Evolutionary conservation across 1,140 invertebrate genomes (phyloP), one percentile per base, ranked within the genome.

Genomic region (Acarapis woodi): DNA sequence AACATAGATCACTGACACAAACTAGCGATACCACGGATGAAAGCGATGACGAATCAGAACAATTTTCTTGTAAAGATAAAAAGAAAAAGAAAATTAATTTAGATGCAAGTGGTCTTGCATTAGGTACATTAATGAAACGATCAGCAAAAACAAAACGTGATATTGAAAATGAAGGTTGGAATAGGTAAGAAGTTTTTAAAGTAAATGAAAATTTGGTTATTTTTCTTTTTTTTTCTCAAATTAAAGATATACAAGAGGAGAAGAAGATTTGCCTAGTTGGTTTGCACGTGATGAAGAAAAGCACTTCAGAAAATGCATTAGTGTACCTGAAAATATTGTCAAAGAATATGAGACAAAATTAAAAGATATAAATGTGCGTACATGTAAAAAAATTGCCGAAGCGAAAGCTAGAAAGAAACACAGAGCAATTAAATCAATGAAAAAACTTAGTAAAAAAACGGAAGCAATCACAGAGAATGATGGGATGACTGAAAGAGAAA

Each of bases 371-470:
- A 85, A 97, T 58, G 73, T 71, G 0, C 60, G 80, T 36, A 82
- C 90, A 12, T 88, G 96, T 32, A 97, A 96, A 56, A 99, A 97
- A 63, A 77, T 97, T 0, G 70, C 87, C 44, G 85, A 99, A 62
- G 93, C 93, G 0, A 97, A 93, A 54, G 79, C 82, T 0, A 68
- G 93, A 32, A 97, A 96, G 62, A 90, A 94, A 67, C 73, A 70
- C 51, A 70, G 79, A 43, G 46, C 51, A 32, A 26, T 75, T 33
- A 73, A 68, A 42, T 73, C 72, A 52, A 55, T 96, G 52, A 80
- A 90, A 46, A 82, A 74, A 49, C 85, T 83, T 0, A 82, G 87
- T 55, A 97, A 97, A 57, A 85, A 80, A 53, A 72, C 83, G 1
- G 87, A 97, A 54, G 62, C 66, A 14, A 62, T 97, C 9, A 68